A percentile compares a stretch with the other conserved stretches of the same genome.
These are phyloP conservation scores for Seira ritae DNA, from an alignment of 2,888 invertebrate genomes.

Conservation along the genomic window DNA sequence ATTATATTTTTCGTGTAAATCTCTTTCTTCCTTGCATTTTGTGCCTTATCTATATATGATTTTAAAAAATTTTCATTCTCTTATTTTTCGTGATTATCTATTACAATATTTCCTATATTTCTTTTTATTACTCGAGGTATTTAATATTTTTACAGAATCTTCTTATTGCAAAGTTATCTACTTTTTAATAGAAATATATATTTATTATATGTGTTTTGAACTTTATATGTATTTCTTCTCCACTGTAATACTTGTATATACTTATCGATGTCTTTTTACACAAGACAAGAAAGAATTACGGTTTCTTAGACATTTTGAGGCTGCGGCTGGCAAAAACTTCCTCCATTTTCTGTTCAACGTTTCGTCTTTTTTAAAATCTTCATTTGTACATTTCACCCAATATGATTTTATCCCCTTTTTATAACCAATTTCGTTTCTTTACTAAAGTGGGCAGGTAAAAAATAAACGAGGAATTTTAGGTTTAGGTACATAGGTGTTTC, in stretches of 20 bases:
- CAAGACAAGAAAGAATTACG: neutral
- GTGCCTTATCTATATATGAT: constrained; percentile 22
- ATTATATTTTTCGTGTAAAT: constrained; percentile 6
- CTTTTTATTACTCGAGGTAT: neutral
- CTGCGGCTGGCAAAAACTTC: constrained; percentile 13
- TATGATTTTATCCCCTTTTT: constrained; percentile 34
- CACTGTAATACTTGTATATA: neutral
- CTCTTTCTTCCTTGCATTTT: constrained; percentile 22
- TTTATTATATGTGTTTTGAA: constrained; percentile 4
- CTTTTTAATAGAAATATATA: neutral
- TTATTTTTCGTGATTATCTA: constrained; percentile 21
- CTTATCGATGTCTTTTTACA: constrained; percentile 18
- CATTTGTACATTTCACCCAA: constrained; percentile 75
- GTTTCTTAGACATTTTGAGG: constrained; percentile 12
- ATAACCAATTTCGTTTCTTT: neutral
- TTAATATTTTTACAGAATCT: neutral
- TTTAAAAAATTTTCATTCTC: neutral
- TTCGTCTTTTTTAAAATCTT: constrained; percentile 74
- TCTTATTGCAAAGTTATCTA: constrained; percentile 14
- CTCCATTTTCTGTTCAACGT: neutral
- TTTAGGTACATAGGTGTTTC: no score
- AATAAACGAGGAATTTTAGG: no score
- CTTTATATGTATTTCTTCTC: constrained; percentile 1
- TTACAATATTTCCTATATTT: neutral
- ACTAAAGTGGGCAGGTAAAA: no score